These are phyloP conservation scores for Eulithis prunata DNA, from an alignment of 2,888 invertebrate species.

Conservation along the genomic window DNA sequence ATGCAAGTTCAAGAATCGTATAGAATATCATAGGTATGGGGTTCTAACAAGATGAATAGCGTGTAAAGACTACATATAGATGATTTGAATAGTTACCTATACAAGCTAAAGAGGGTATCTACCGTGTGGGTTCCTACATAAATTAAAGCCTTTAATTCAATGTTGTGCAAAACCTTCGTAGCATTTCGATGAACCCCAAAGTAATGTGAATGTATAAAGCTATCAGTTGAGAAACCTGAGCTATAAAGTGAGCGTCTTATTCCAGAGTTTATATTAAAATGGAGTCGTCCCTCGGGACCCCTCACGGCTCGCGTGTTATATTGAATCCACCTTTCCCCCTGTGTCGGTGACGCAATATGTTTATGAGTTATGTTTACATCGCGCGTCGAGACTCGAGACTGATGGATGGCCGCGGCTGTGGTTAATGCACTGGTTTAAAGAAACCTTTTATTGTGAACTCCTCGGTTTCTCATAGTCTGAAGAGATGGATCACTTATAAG, in stretches of 20 bases:
- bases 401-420: constrained; percentile 24
- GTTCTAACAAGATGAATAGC: no score
- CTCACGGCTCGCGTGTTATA: constrained; percentile 8
- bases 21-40: no score
- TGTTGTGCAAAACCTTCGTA: no score
- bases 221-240: constrained; percentile 18
- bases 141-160: no score
- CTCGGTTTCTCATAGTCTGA: no score
- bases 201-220: background rate
- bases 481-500: no score
- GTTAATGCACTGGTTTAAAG: background rate
- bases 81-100: no score
- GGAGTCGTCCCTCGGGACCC: constrained; percentile 20
- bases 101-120: no score
- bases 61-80: no score
- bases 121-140: no score
- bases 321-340: constrained; percentile 30
- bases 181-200: no score
- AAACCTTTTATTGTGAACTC: constrained; percentile 4
- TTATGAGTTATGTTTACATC: constrained; percentile 35
- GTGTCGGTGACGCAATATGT: constrained; percentile 26
- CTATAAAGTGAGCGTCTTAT: constrained; percentile 7
- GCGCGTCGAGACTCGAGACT: constrained; percentile 10
- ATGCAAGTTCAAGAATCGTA: no score
- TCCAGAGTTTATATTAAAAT: constrained; percentile 24